Base-by-base conservation (phyloP, 2,797 vertebrate genomes). In the Sebastes alutus region DNA sequence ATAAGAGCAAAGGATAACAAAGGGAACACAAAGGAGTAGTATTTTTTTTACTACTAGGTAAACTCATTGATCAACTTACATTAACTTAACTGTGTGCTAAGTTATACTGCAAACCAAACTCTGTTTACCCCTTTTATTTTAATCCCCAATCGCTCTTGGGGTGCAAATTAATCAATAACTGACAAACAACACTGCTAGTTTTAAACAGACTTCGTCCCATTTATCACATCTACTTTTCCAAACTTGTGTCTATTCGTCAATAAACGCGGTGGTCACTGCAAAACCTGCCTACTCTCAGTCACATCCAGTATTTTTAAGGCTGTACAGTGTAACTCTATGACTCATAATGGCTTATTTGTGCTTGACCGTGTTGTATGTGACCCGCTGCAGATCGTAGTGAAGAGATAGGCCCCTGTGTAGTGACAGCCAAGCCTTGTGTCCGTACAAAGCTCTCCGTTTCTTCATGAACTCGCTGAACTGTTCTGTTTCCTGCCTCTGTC, bases 401-500 rank as follows among this genome's bases (percentile, higher is more conserved):
- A 74, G 89, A 89, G 88, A 92, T 90, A 78, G 85, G 88, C 83
- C 74, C 76, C 64, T 46, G 69, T 61, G 75, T 77, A 72, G 80
- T 77, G 80, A 91, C 85, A 91, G 92, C 87, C 83, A 30, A 83
- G 87, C 80, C 88, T 92, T 92, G 89, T 93, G 86, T 93, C 87
- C 64, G 87, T 85, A 92, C 91, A 93, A 92, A 93, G 90, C 91
- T 87, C 84, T 90, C 82, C 80, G 8, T 92, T 89, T 93, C 89
- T 94, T 85, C 82, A 83, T 89, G 92, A 94, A 94, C 93, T 86
- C 87, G 0, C 65, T 93, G 91, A 94, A 90, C 92, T 89, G 42
- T 66, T 89, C 85, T 85, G 82, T 83, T 94, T 94, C 90, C 93
- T 91, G 91, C 91, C 89, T 75, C 88, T 84, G 88, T 89, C 89